Conservation (phyloP, 1,140 invertebrate genomes). For the Lysiphlebus fabarum region DNA sequence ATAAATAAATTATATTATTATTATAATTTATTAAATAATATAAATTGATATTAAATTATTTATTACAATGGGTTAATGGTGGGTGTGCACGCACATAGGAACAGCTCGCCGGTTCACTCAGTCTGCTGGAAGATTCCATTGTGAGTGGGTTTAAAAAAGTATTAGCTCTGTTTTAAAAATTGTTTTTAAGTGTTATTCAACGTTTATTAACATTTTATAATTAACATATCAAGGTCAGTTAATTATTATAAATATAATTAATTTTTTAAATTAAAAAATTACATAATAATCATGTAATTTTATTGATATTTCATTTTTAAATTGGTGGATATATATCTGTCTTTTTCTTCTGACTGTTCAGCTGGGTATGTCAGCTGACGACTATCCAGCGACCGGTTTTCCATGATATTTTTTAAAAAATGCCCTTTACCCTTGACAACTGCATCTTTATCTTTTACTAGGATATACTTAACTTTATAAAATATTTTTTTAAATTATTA, state of each 20-base stretch:
- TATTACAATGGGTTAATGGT: slow-evolving; percentile 29
- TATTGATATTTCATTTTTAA: neutral
- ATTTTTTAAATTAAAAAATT: neutral
- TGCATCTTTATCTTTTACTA: too few species aligned
- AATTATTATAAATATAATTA: neutral
- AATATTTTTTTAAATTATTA: too few species aligned
- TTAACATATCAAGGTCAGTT: slow-evolving; percentile 21
- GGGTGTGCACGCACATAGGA: slow-evolving; percentile 47
- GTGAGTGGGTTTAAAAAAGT: slow-evolving; percentile 50
- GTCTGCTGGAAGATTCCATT: slow-evolving; percentile 55
- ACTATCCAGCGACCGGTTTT: slow-evolving; percentile 34
- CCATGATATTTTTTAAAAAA: slow-evolving; percentile 14
- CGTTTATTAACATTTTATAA: slow-evolving; percentile 7
- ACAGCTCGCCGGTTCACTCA: slow-evolving; percentile 48
- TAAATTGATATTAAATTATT: slow-evolving; percentile 19
- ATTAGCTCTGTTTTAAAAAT: slow-evolving; percentile 31
- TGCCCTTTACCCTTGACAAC: neutral
- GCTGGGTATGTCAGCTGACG: slow-evolving; percentile 45
- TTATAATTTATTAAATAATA: neutral
- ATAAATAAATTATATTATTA: neutral
- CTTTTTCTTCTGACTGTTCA: slow-evolving; percentile 34
- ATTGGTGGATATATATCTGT: neutral
- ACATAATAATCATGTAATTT: neutral
- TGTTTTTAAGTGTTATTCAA: slow-evolving; percentile 32
- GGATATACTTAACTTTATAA: too few species aligned